A percentile compares a stretch with the other conserved stretches of the same genome.
phyloP scores from a whole-genome alignment of 2,888 invertebrate genomes.

The Parasteatoda lunata region DNA sequence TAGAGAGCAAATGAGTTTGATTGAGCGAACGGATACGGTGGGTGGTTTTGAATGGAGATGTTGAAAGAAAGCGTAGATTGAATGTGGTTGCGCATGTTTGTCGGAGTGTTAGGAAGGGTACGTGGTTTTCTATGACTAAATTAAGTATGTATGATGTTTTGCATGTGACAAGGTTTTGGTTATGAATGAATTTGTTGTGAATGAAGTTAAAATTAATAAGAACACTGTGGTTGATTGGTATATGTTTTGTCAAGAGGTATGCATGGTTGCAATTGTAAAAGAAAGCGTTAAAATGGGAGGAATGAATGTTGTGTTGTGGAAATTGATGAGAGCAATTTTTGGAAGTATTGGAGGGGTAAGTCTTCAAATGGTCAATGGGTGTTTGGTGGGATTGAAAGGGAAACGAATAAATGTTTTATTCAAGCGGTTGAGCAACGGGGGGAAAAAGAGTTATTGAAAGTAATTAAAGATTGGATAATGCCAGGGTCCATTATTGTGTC shows the following conservation, averaged over 20 bases:
- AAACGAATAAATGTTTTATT: background rate
- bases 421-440: background rate
- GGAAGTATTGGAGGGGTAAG: background rate
- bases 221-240: slow-evolving; percentile 13
- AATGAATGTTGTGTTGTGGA: background rate
- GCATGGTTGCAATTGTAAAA: background rate
- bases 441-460: slow-evolving; percentile 1
- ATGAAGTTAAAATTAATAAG: slow-evolving; percentile 7
- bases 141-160: background rate
- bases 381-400: background rate
- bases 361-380: background rate
- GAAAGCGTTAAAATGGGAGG: slow-evolving; percentile 1
- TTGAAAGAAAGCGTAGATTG: background rate
- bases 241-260: slow-evolving; percentile 25
- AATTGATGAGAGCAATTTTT: slow-evolving; percentile 3
- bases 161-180: background rate
- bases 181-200: background rate
- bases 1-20: background rate
- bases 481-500: slow-evolving; percentile 7
- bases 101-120: background rate
- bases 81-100: background rate
- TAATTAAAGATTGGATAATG: slow-evolving; percentile 1
- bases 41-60: background rate
- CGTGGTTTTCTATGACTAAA: background rate
- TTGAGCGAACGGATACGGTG: background rate